Evolutionary conservation across 2,888 invertebrate genomes (phyloP).

Genomic region (Muscina levida): DNA sequence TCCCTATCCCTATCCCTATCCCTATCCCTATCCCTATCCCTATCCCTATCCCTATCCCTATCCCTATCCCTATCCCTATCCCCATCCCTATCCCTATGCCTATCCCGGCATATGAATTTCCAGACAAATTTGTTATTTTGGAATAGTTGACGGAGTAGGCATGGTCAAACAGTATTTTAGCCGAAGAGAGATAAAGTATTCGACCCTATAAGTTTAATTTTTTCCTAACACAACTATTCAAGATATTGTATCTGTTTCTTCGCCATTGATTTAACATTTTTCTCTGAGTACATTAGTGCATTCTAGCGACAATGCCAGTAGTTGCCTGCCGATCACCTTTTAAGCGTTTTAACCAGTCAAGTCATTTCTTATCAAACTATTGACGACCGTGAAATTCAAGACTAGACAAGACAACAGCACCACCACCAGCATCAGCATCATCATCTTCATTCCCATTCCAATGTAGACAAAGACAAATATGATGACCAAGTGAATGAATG

Average conservation of each 20-base stretch:
- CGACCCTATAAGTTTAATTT: no score
- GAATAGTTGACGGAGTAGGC: no score
- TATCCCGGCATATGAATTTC: no score
- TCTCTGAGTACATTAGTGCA: background rate
- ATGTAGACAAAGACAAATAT: slow-evolving; percentile 40
- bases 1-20: no score
- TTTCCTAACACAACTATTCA: no score
- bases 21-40: background rate
- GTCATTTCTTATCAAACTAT: slow-evolving; percentile 55
- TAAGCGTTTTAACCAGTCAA: slow-evolving; percentile 46
- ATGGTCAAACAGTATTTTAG: no score
- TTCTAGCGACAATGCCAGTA: background rate
- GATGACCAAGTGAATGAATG: slow-evolving; percentile 5
- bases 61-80: background rate
- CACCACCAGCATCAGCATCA: slow-evolving; percentile 3
- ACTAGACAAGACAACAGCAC: slow-evolving; percentile 52
- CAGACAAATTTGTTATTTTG: no score
- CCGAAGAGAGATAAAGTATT: no score
- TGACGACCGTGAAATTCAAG: slow-evolving; percentile 64
- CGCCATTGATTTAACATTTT: no score
- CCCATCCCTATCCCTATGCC: background rate
- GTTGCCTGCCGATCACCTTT: slow-evolving; percentile 11
- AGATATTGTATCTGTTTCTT: no score
- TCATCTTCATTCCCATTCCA: background rate
- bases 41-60: background rate